These are phyloP conservation scores for Calliphora vomitoria DNA, from an alignment of 2,888 invertebrate species.

Conservation along the genomic window DNA sequence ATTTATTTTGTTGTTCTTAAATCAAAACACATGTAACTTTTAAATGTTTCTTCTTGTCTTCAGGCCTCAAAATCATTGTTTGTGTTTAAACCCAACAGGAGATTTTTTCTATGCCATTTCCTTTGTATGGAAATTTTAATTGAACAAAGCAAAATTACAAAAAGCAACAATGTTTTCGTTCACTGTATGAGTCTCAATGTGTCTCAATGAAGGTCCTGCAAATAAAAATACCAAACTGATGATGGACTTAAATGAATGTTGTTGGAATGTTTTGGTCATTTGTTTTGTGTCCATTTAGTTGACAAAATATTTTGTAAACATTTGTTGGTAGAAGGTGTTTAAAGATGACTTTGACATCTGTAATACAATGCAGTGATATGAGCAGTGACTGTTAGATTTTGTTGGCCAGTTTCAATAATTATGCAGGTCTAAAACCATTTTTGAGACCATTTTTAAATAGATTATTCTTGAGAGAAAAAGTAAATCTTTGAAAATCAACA, in stretches of 20 bases:
- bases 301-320: conserved; percentile 31
- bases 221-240: conserved; percentile 21
- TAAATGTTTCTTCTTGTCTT: conserved; percentile 6
- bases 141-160: conserved; percentile 1
- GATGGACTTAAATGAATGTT: conserved; percentile 18
- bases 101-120: neutral
- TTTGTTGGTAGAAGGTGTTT: conserved; percentile 1
- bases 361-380: neutral
- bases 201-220: conserved; percentile 15
- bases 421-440: neutral
- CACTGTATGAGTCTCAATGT: neutral
- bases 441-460: too few species aligned
- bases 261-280: neutral
- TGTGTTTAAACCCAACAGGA: conserved; percentile 28
- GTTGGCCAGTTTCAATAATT: neutral
- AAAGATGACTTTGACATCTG: neutral
- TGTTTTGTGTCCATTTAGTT: neutral
- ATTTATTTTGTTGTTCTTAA: neutral
- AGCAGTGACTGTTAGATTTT: neutral
- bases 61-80: conserved; percentile 12
- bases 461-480: too few species aligned
- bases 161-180: neutral
- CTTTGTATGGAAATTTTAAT: neutral
- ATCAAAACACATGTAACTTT: conserved; percentile 35
- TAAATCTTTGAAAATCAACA: too few species aligned